Percentiles rank a stretch among this genome's conserved stretches.
Conservation (phyloP, 2,888 invertebrate genomes). For the Patella caerulea region DNA sequence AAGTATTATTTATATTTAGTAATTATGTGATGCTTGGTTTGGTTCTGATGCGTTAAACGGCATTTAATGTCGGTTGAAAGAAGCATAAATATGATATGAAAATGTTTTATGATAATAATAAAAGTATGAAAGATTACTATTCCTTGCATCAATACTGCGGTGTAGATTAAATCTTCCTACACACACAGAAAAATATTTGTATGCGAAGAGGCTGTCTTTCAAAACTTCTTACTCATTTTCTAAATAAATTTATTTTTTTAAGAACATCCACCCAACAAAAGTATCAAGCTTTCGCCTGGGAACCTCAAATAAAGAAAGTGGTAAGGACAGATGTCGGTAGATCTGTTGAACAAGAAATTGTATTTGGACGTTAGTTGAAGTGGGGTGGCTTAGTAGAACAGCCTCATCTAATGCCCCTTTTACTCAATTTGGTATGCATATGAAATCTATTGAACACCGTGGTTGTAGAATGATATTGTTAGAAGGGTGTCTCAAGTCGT, state of each 20-base stretch:
- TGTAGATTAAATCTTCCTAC: not conserved
- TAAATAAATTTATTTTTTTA: slow-evolving; percentile 10
- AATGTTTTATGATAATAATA: too few relatives aligned
- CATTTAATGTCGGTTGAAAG: too few relatives aligned
- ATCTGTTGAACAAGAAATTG: not conserved
- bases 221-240: slow-evolving; percentile 12
- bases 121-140: too few relatives aligned
- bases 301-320: slow-evolving; percentile 9
- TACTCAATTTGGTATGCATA: slow-evolving; percentile 7
- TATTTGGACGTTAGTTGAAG: slow-evolving; percentile 6
- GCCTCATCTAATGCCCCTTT: not conserved
- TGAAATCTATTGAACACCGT: slow-evolving; percentile 5
- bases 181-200: slow-evolving; percentile 1
- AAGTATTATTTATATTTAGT: too few relatives aligned
- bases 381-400: slow-evolving; percentile 9
- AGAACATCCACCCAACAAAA: slow-evolving; percentile 11
- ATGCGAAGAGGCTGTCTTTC: not conserved
- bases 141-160: too few relatives aligned
- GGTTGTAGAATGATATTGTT: not conserved
- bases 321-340: slow-evolving; percentile 1
- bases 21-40: too few relatives aligned
- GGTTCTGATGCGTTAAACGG: too few relatives aligned
- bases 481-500: not conserved
- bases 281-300: slow-evolving; percentile 11
- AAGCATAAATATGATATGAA: too few relatives aligned